Evolutionary conservation across 92 coral and sea anemone species (phyloP).

Genomic region (Actinernus sp.): DNA sequence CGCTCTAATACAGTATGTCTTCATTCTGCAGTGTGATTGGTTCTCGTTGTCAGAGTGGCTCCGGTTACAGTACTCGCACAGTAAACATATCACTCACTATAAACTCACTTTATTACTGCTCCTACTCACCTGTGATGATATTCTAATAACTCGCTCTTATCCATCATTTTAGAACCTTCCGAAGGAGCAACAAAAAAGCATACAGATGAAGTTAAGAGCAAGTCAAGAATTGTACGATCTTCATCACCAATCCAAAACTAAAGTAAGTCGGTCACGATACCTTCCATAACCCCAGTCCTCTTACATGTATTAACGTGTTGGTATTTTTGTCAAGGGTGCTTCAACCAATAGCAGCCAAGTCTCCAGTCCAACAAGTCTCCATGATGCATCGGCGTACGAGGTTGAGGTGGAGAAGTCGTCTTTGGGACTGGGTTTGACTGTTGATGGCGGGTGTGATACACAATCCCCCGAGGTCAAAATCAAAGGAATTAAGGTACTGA

Average conservation of each 20-base stretch:
- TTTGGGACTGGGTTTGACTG: constrained; percentile 73
- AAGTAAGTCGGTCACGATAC: constrained; percentile 58
- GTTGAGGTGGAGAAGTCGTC: constrained; percentile 16
- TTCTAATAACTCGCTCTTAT: too few species aligned
- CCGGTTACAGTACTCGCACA: too few species aligned
- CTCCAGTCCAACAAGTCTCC: too few species aligned
- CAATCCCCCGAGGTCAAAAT: constrained; percentile 43
- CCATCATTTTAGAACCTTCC: constrained; percentile 88
- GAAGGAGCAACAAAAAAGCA: constrained; percentile 71
- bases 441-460: constrained; percentile 88
- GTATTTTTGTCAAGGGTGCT: too few species aligned
- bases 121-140: too few species aligned
- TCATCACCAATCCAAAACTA: constrained; percentile 68
- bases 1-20: too few species aligned
- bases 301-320: not conserved
- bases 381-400: constrained; percentile 3
- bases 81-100: too few species aligned
- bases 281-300: not conserved
- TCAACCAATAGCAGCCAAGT: too few species aligned
- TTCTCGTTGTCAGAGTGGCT: too few species aligned
- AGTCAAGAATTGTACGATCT: constrained; percentile 86
- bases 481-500: constrained; percentile 87
- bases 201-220: constrained; percentile 76
- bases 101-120: too few species aligned
- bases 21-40: too few species aligned